phyloP scores from a whole-genome alignment of 2,888 invertebrate genomes.

The Galerucella nymphaeae region DNA sequence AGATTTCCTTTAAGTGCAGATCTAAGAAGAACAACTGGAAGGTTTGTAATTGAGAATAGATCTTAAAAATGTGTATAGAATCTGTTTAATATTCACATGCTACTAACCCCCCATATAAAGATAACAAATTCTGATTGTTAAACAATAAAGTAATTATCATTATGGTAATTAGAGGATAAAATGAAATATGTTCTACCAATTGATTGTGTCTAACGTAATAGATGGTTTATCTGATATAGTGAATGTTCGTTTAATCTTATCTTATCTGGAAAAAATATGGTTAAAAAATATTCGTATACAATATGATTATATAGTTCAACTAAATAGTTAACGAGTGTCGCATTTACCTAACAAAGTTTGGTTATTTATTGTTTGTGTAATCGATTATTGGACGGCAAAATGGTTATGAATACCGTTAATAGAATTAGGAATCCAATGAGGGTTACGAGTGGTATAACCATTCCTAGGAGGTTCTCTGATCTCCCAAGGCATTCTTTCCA shows the following conservation, averaged over 20 bases:
- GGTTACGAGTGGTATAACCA: conserved; percentile 32
- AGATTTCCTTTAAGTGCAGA: conserved; percentile 69
- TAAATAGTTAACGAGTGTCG: background rate
- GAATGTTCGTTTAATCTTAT: conserved; percentile 11
- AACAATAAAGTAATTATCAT: background rate
- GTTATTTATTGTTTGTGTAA: background rate
- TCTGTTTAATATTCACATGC: background rate
- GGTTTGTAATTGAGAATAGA: conserved; percentile 63
- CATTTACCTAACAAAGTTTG: background rate
- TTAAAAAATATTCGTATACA: background rate
- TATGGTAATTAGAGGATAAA: background rate
- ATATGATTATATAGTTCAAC: no score
- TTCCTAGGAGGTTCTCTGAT: conserved; percentile 57
- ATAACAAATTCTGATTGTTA: background rate
- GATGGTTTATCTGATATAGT: background rate
- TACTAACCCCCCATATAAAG: background rate
- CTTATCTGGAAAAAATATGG: background rate
- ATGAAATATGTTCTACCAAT: background rate
- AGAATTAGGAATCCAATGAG: conserved; percentile 49
- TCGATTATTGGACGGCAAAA: background rate
- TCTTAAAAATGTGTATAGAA: background rate
- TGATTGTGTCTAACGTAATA: conserved; percentile 1
- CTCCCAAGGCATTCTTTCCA: conserved; percentile 47
- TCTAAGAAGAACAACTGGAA: conserved; percentile 73
- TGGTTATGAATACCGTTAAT: background rate